Evolutionary conservation across 2,888 invertebrate genomes (phyloP).

Genomic region (Chrysolina americana): DNA sequence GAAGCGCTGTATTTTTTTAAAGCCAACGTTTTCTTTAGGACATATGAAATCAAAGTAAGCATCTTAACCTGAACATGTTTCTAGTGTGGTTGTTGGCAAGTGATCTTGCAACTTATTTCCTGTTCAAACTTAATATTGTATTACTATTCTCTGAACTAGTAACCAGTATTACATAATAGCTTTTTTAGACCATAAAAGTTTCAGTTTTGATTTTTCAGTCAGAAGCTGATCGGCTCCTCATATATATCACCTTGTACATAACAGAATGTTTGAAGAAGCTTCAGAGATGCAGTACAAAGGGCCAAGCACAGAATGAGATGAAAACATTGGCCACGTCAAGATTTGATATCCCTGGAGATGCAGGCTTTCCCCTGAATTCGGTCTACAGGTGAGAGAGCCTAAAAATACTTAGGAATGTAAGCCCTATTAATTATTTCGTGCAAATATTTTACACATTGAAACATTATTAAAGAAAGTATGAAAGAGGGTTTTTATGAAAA

Average conservation of each 20-base stretch:
- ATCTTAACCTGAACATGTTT: conserved; percentile 7
- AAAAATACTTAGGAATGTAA: no score
- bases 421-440: no score
- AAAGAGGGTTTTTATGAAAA: no score
- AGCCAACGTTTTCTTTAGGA: conserved; percentile 99
- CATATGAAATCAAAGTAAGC: conserved; percentile 96
- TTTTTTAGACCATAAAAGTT: neutral
- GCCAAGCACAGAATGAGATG: conserved; percentile 95
- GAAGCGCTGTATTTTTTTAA: conserved; percentile 98
- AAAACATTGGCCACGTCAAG: conserved; percentile 94
- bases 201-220: conserved; percentile 75
- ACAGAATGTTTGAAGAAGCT: conserved; percentile 97
- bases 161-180: no score
- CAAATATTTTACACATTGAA: no score
- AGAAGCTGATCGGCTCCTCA: conserved; percentile 95
- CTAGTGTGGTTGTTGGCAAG: no score
- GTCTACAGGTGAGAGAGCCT: conserved; percentile 52
- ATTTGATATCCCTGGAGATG: conserved; percentile 97
- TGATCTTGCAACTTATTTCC: no score
- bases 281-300: conserved; percentile 91
- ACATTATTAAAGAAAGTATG: no score
- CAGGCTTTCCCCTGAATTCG: conserved; percentile 82
- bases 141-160: no score
- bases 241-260: conserved; percentile 97
- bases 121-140: no score